Conservation (phyloP, 2,113 vertebrate genomes). For the Dasypus novemcinctus region DNA sequence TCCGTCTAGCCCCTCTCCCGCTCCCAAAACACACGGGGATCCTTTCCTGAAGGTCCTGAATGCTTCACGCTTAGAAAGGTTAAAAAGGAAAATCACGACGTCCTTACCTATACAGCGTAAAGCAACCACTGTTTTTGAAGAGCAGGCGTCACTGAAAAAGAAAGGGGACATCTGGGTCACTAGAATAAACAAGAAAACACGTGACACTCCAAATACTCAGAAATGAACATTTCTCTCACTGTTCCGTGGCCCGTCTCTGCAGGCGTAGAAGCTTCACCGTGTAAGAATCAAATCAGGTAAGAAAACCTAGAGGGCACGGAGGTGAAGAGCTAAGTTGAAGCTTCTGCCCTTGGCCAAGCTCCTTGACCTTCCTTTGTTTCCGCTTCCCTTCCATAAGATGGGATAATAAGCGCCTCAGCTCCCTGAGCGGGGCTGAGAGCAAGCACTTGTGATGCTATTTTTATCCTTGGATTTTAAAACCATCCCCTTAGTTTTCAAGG, state of each 20-base stretch:
- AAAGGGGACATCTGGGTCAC: neutral
- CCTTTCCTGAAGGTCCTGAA: accelerated
- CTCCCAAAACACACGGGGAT: neutral
- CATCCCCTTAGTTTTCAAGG: neutral
- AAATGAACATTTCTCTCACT: accelerated
- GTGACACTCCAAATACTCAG: neutral
- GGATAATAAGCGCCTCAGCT: neutral
- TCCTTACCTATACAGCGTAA: slow-evolving; percentile 84
- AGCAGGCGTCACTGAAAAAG: slow-evolving; percentile 76
- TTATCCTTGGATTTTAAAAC: neutral
- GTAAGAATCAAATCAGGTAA: neutral
- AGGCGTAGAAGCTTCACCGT: accelerated
- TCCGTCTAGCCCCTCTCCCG: too few species aligned
- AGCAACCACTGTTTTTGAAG: slow-evolving; percentile 77
- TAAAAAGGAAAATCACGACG: neutral
- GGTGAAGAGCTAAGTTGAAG: neutral
- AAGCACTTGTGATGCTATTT: neutral
- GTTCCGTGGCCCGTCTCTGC: neutral
- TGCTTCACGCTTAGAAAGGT: neutral
- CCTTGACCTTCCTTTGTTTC: neutral
- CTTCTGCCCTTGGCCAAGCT: too few species aligned
- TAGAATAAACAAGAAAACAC: neutral
- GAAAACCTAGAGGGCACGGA: too few species aligned
- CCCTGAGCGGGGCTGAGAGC: neutral
- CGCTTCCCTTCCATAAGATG: neutral